Percentiles rank a stretch among this genome's conserved stretches.
Evolutionary conservation across 2,113 vertebrate genomes (phyloP).

Genomic region (Neolamprologus cancellatus): DNA sequence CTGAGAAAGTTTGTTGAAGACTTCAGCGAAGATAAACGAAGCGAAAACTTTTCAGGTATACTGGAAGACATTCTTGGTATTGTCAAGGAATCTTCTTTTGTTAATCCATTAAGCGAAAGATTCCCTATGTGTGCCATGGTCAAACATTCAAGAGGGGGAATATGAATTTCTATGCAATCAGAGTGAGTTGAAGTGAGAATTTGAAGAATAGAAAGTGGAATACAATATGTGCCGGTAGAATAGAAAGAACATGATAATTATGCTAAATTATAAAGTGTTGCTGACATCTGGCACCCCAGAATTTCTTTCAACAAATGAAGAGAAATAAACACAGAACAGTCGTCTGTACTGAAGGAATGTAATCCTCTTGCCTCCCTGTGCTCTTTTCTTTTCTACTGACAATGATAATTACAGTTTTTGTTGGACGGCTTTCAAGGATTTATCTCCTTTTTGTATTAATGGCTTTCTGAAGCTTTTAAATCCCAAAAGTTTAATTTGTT

Average conservation of each 20-base stretch:
- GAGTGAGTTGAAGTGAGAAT: conserved; percentile 45
- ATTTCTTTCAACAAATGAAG: conserved; percentile 71
- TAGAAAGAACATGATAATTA: conserved; percentile 64
- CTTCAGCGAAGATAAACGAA: conserved; percentile 8
- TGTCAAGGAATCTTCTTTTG: conserved; percentile 44
- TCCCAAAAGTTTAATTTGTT: conserved; percentile 75
- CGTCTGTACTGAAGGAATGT: conserved; percentile 70
- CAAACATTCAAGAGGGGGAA: conserved; percentile 37
- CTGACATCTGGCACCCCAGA: conserved; percentile 73
- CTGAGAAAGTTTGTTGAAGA: conserved; percentile 28
- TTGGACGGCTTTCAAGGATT: conserved; percentile 76
- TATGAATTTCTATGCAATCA: conserved; percentile 20
- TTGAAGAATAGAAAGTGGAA: conserved; percentile 44
- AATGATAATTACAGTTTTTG: conserved; percentile 77
- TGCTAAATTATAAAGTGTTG: conserved; percentile 71
- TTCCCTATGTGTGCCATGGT: conserved; percentile 21
- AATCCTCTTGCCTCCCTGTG: conserved; percentile 72
- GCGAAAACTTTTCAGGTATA: conserved; percentile 22
- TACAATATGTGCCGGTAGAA: conserved; percentile 48
- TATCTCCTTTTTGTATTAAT: conserved; percentile 75
- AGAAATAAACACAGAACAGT: conserved; percentile 74
- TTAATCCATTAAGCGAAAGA: conserved; percentile 34
- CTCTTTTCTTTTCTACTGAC: conserved; percentile 74
- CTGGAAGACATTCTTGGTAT: conserved; percentile 15
- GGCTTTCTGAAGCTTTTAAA: conserved; percentile 73